Evolutionary conservation across 2,113 vertebrate species (phyloP).

Genomic region (Theristicus caerulescens): DNA sequence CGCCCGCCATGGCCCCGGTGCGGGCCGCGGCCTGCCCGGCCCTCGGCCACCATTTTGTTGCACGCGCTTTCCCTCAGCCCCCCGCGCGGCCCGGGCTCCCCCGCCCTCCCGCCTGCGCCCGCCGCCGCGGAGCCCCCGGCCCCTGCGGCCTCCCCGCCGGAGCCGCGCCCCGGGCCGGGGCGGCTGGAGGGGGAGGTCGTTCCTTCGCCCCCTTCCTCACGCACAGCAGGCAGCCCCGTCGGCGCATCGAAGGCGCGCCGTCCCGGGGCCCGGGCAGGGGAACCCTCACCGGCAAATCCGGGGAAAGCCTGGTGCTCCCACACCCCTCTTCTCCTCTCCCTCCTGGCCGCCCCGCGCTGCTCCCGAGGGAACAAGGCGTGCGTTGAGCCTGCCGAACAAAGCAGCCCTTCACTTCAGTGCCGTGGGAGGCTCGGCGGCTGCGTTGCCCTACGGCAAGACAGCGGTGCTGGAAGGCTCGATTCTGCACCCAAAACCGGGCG

Average conservation of each 20-base stretch:
- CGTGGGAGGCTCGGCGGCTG: background rate
- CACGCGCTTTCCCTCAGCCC: background rate
- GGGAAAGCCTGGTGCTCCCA: background rate
- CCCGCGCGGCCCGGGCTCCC: background rate
- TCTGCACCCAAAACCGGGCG: background rate
- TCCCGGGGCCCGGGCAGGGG: accelerated
- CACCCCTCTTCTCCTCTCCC: background rate
- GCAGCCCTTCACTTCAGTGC: background rate
- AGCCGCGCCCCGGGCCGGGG: background rate
- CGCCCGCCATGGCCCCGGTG: background rate
- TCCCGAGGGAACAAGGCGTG: background rate
- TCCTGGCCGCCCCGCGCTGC: background rate
- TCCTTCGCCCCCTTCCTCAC: background rate
- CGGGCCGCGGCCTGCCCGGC: background rate
- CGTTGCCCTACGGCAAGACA: accelerated
- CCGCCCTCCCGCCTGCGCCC: background rate
- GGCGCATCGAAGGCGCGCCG: accelerated
- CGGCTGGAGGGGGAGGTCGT: background rate
- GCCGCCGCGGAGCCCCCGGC: too few relatives aligned
- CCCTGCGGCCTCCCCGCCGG: background rate
- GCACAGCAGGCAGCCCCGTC: accelerated
- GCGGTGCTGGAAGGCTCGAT: background rate
- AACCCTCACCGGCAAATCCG: accelerated
- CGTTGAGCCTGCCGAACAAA: background rate
- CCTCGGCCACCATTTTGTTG: background rate